Percentiles rank a stretch among this genome's conserved stretches.
phyloP scores from a whole-genome alignment of 2,797 vertebrate species.

The Galaxias olidus region DNA sequence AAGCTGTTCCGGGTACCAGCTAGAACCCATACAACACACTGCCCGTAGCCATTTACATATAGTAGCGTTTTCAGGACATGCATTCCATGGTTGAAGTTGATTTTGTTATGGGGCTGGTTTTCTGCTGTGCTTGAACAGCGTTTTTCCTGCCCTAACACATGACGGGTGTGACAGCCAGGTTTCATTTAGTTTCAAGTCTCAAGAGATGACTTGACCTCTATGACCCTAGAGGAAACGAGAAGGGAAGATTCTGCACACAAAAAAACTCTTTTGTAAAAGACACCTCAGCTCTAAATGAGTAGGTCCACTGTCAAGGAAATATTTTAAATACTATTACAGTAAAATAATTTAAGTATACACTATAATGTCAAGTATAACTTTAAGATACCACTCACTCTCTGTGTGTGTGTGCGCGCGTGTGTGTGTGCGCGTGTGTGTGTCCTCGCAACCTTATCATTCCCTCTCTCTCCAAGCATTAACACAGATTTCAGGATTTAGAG shows the following conservation, averaged over 20 bases:
- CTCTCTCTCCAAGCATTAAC: constrained; percentile 35
- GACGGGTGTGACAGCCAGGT: too few relatives aligned
- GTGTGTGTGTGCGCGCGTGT: constrained; percentile 2
- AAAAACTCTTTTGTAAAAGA: too few relatives aligned
- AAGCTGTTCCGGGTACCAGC: constrained; percentile 21
- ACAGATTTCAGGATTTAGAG: constrained; percentile 1
- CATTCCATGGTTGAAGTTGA: not conserved
- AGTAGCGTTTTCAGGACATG: not conserved
- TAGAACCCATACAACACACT: constrained; percentile 13
- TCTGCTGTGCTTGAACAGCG: not conserved
- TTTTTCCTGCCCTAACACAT: too few relatives aligned
- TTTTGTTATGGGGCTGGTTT: not conserved
- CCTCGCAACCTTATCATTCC: too few relatives aligned
- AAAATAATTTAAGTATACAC: not conserved
- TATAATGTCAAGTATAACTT: not conserved
- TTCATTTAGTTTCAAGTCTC: too few relatives aligned
- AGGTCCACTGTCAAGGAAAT: too few relatives aligned
- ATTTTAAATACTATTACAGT: too few relatives aligned
- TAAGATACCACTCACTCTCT: not conserved
- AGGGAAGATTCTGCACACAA: too few relatives aligned
- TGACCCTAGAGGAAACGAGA: too few relatives aligned
- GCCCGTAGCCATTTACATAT: not conserved
- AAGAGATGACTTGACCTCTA: too few relatives aligned
- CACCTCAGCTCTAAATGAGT: too few relatives aligned
- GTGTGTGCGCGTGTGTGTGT: not conserved